Conservation (phyloP, 1,140 invertebrate species). For the Scaptomyza graminum region DNA sequence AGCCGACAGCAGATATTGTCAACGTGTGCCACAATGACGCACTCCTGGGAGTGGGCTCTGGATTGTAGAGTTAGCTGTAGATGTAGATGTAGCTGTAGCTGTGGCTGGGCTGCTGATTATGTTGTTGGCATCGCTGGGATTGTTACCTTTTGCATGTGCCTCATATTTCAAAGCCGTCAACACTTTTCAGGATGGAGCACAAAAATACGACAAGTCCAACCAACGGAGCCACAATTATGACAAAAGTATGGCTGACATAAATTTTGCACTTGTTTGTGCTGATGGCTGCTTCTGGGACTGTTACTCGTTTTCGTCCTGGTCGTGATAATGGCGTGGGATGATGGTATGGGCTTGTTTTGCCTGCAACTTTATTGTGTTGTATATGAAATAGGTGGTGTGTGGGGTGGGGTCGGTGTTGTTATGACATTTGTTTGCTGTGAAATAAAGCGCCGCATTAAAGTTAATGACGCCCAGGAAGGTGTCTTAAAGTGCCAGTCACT, state of each 20-base stretch:
- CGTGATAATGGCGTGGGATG: conserved; percentile 2
- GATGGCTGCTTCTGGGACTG: conserved; percentile 32
- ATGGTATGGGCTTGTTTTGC: conserved; percentile 23
- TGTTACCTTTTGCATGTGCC: conserved; percentile 71
- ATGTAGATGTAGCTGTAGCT: neutral
- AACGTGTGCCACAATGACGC: conserved; percentile 55
- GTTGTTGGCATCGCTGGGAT: conserved; percentile 44
- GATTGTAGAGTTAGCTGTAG: neutral
- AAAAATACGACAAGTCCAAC: conserved; percentile 66
- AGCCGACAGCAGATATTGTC: conserved; percentile 75
- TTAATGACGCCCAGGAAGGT: conserved; percentile 79
- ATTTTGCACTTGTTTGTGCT: conserved; percentile 72
- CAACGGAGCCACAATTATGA: conserved; percentile 78
- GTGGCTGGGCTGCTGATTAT: conserved; percentile 34
- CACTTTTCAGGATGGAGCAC: conserved; percentile 53
- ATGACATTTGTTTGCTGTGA: conserved; percentile 81
- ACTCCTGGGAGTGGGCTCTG: conserved; percentile 22
- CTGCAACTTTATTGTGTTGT: conserved; percentile 11
- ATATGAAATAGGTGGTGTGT: neutral
- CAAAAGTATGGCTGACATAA: conserved; percentile 80
- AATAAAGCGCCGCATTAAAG: conserved; percentile 80
- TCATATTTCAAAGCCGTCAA: conserved; percentile 80
- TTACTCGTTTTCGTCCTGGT: neutral
- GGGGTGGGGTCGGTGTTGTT: conserved; percentile 48
- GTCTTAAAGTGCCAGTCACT: conserved; percentile 79